These are phyloP conservation scores for Coracias cyanogaster DNA, from an alignment of 2,797 vertebrate genomes.

Conservation along the genomic window DNA sequence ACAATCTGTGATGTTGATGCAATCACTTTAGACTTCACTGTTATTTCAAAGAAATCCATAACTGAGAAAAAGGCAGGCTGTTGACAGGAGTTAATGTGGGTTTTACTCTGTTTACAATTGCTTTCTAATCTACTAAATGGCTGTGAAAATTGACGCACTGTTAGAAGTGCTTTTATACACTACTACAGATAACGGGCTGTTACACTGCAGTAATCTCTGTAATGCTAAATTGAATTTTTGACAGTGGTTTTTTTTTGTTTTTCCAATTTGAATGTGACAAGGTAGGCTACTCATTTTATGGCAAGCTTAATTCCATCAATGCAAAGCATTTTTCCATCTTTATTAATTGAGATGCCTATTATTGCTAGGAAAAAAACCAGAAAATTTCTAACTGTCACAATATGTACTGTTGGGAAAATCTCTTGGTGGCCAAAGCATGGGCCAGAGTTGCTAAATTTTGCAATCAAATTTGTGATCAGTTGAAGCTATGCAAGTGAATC, in stretches of 20 bases:
- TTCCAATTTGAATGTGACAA: slow-evolving; percentile 65
- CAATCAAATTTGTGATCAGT: neutral
- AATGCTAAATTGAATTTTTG: slow-evolving; percentile 79
- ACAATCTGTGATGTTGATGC: slow-evolving; percentile 74
- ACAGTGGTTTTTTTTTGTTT: slow-evolving; percentile 65
- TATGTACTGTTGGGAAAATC: neutral
- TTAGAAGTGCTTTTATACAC: slow-evolving; percentile 80
- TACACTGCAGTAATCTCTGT: slow-evolving; percentile 72
- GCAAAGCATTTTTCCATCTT: slow-evolving; percentile 35
- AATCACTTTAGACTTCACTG: slow-evolving; percentile 78
- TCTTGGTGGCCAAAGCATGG: neutral
- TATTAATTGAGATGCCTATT: slow-evolving; percentile 59
- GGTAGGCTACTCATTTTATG: slow-evolving; percentile 57
- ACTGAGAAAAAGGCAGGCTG: slow-evolving; percentile 81
- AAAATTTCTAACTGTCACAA: neutral
- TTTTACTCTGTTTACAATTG: slow-evolving; percentile 84
- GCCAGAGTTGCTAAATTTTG: neutral
- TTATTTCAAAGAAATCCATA: slow-evolving; percentile 83
- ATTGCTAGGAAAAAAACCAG: neutral
- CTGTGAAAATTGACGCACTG: slow-evolving; percentile 84
- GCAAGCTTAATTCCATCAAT: slow-evolving; percentile 64
- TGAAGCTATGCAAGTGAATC: neutral
- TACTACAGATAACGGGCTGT: slow-evolving; percentile 73
- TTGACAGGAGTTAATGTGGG: slow-evolving; percentile 83
- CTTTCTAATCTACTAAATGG: slow-evolving; percentile 86